A percentile compares a stretch with the other conserved stretches of the same genome.
Conservation (phyloP, 2,797 vertebrate species). For the Eospalax fontanierii region DNA sequence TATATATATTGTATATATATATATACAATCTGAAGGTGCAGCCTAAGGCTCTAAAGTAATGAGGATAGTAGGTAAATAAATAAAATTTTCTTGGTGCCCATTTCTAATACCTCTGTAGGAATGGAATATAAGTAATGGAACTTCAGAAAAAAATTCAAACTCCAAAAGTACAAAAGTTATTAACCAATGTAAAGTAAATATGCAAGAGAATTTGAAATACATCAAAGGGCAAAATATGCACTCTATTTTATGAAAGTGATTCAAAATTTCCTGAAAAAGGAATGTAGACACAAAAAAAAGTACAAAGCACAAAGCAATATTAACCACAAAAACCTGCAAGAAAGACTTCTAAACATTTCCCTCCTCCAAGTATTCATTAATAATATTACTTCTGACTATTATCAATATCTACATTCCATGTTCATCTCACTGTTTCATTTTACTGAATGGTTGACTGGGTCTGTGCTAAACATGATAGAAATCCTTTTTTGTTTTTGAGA, state of each 20-base stretch:
- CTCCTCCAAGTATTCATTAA: background rate
- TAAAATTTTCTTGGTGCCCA: slow-evolving; percentile 61
- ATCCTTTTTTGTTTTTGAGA: background rate
- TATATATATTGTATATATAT: too few species aligned
- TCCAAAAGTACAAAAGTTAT: background rate
- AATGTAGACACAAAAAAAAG: slow-evolving; percentile 55
- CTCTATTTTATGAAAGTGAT: slow-evolving; percentile 46
- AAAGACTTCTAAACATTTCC: slow-evolving; percentile 20
- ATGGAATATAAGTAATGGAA: slow-evolving; percentile 54
- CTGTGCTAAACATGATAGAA: background rate
- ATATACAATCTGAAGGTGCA: slow-evolving; percentile 75
- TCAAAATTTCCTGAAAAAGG: slow-evolving; percentile 68
- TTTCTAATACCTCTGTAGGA: slow-evolving; percentile 43
- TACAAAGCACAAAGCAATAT: slow-evolving; percentile 37
- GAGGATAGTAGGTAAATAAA: slow-evolving; percentile 70
- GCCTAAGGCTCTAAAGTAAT: slow-evolving; percentile 77
- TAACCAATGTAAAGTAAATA: slow-evolving; percentile 34
- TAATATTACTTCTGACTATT: slow-evolving; percentile 25
- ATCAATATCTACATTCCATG: background rate
- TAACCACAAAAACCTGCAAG: background rate
- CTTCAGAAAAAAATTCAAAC: slow-evolving; percentile 54
- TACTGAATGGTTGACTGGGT: background rate
- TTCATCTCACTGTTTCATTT: background rate
- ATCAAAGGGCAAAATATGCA: slow-evolving; percentile 44
- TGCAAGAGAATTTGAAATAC: background rate